Evolutionary conservation across 2,113 vertebrate genomes (phyloP).

Genomic region (Reinhardtius hippoglossoides): DNA sequence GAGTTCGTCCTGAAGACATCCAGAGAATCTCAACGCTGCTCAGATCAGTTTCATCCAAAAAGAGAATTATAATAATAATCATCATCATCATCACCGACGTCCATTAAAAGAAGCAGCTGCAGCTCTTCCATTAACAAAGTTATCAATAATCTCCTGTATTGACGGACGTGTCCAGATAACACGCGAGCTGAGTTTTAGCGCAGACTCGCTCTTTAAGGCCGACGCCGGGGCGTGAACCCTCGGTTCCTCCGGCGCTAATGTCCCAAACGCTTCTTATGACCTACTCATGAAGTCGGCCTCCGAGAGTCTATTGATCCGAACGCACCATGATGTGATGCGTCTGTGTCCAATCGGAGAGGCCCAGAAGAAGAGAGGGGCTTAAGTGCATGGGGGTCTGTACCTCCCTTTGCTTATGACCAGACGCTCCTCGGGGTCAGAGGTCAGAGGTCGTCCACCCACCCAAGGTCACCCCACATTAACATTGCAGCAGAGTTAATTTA

Average conservation of each 20-base stretch:
- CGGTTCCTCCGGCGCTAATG: conserved; percentile 54
- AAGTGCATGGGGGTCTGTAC: conserved; percentile 78
- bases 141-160: conserved; percentile 16
- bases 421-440: conserved; percentile 83
- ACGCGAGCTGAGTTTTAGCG: conserved; percentile 16
- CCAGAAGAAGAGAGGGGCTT: conserved; percentile 41
- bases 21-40: background rate
- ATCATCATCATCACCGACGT: background rate
- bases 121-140: background rate
- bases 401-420: conserved; percentile 84
- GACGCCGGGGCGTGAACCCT: conserved; percentile 66
- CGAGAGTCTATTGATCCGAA: conserved; percentile 75
- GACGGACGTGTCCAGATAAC: conserved; percentile 2
- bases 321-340: conserved; percentile 53
- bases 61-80: too few species aligned
- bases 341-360: conserved; percentile 23
- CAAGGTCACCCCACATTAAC: conserved; percentile 86
- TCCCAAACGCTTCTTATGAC: background rate
- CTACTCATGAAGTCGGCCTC: conserved; percentile 4
- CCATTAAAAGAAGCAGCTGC: background rate
- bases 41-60: too few species aligned
- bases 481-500: conserved; percentile 87
- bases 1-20: background rate
- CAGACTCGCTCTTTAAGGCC: background rate
- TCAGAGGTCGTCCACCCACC: conserved; percentile 82